phyloP scores from a whole-genome alignment of 2,797 vertebrate species.

The Rhynchotus rufescens region DNA sequence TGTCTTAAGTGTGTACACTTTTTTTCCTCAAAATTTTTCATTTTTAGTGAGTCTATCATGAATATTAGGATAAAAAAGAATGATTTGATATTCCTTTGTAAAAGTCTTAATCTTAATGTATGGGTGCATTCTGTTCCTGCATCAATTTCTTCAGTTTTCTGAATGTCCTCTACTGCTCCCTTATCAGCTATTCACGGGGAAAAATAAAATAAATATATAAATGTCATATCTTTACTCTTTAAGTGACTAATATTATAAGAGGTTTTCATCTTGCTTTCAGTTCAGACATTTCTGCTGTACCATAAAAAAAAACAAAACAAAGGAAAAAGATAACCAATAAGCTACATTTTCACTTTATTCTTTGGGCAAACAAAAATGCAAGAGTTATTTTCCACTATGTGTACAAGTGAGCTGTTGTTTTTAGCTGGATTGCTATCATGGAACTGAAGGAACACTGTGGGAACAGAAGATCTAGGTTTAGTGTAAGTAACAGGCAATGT shows the following conservation, averaged over 20 bases:
- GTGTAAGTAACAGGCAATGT: background rate
- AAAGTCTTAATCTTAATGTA: background rate
- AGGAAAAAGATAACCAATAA: background rate
- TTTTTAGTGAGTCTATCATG: background rate
- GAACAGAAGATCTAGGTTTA: background rate
- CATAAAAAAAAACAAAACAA: background rate
- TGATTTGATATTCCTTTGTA: background rate
- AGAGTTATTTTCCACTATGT: background rate
- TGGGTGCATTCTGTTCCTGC: background rate
- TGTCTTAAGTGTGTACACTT: background rate
- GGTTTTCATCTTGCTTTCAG: background rate
- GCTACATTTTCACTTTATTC: background rate
- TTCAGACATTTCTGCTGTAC: background rate
- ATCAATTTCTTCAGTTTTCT: background rate
- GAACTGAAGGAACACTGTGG: background rate
- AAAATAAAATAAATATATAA: background rate
- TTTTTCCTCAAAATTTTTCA: background rate
- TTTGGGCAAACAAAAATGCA: background rate
- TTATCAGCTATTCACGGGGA: background rate
- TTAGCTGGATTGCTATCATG: background rate
- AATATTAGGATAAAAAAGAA: background rate
- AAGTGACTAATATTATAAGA: background rate
- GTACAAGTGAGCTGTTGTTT: background rate
- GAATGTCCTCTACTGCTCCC: background rate
- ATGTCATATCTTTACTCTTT: background rate